Evolutionary conservation across 2,113 vertebrate species (phyloP).

Genomic region (Tenebrosternarchus preto): DNA sequence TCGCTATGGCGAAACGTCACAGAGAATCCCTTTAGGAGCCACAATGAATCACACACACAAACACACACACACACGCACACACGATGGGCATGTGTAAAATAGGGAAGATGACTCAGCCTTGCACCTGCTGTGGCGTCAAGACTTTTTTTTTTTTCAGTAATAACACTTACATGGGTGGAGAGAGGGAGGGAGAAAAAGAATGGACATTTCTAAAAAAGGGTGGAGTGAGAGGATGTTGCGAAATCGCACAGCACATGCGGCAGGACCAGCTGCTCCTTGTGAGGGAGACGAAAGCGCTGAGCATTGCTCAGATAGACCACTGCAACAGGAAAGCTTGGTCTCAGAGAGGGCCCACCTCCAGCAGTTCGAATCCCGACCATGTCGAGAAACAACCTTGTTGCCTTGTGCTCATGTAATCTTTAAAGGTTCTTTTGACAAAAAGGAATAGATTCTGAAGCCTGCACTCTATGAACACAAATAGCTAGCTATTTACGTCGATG

Average conservation of each 20-base stretch:
- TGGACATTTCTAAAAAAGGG: conserved; percentile 71
- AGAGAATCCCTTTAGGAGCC: conserved; percentile 26
- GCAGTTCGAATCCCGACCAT: no score
- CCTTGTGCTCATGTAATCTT: no score
- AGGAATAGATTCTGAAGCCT: no score
- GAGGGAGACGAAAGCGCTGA: conserved; percentile 56
- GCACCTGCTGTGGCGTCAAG: conserved; percentile 72
- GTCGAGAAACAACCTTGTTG: no score
- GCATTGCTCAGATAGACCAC: conserved; percentile 41
- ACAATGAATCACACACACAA: conserved; percentile 38
- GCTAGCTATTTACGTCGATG: background rate
- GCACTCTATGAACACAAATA: no score
- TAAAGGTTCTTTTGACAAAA: background rate
- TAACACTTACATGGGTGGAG: conserved; percentile 48
- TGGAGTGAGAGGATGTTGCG: conserved; percentile 68
- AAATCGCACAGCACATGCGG: conserved; percentile 73
- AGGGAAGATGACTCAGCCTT: conserved; percentile 66
- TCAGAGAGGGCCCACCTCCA: no score
- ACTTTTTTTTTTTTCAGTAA: conserved; percentile 45
- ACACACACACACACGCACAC: conserved; percentile 29
- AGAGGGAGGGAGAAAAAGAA: conserved; percentile 54
- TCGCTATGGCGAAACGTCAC: conserved; percentile 49
- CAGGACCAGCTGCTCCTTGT: conserved; percentile 66
- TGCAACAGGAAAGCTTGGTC: conserved; percentile 30
- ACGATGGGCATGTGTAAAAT: conserved; percentile 49